phyloP scores from a whole-genome alignment of 1,140 invertebrate species.

The Zaprionus inermis region DNA sequence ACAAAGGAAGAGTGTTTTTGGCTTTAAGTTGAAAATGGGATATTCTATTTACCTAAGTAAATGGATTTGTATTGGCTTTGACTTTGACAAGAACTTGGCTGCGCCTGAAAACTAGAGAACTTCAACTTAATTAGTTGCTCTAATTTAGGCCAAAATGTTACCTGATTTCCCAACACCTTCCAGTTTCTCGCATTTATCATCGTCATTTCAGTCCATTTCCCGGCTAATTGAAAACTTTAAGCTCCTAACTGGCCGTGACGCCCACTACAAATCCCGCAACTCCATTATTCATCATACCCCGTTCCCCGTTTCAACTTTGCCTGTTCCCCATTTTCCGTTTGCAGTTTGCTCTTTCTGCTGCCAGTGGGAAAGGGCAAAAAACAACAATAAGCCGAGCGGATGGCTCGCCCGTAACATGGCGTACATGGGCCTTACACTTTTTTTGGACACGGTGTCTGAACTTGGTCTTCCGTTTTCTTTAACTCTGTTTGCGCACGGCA shows the following conservation, averaged over 20 bases:
- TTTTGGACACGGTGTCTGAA: slow-evolving; percentile 44
- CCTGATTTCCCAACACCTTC: slow-evolving; percentile 3
- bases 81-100: neutral
- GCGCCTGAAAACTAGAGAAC: neutral
- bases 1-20: neutral
- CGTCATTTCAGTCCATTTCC: slow-evolving; percentile 12
- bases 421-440: slow-evolving; percentile 20
- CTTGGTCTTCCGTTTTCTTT: slow-evolving; percentile 41
- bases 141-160: slow-evolving; percentile 21
- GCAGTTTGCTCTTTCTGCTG: slow-evolving; percentile 20
- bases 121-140: slow-evolving; percentile 21
- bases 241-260: slow-evolving; percentile 31
- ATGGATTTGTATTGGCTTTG: neutral
- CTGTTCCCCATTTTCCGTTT: slow-evolving; percentile 3
- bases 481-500: slow-evolving; percentile 47
- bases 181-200: slow-evolving; percentile 24
- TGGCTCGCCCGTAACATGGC: slow-evolving; percentile 15
- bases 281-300: neutral
- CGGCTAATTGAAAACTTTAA: slow-evolving; percentile 53
- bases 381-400: slow-evolving; percentile 10
- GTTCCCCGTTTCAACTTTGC: neutral
- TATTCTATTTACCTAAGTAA: neutral
- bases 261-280: slow-evolving; percentile 27
- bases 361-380: slow-evolving; percentile 22
- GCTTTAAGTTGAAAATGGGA: neutral